Percentiles rank a stretch among this genome's conserved stretches.
phyloP scores from a whole-genome alignment of 2,113 vertebrate genomes.

The Pholis gunnellus region DNA sequence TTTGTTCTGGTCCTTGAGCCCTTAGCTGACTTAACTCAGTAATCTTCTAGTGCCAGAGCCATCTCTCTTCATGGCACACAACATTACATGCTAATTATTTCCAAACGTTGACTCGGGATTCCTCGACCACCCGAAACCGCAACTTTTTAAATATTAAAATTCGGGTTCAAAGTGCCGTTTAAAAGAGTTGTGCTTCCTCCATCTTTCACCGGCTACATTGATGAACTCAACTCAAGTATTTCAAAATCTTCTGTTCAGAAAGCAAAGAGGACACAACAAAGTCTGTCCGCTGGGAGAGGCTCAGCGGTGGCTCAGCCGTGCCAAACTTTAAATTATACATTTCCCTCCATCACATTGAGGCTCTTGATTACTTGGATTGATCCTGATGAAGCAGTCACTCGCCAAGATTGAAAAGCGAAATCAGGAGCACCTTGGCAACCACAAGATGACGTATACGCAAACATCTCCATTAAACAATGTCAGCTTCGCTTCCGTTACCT shows the following conservation, averaged over 20 bases:
- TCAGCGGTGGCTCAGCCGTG: background rate
- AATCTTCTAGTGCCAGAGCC: slow-evolving; percentile 20
- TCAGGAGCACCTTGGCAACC: slow-evolving; percentile 32
- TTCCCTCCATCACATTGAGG: slow-evolving; percentile 24
- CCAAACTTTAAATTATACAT: slow-evolving; percentile 38
- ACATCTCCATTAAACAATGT: slow-evolving; percentile 44
- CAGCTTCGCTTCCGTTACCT: slow-evolving; percentile 1
- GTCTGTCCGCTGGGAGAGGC: background rate
- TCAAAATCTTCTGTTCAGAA: slow-evolving; percentile 14
- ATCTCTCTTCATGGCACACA: slow-evolving; percentile 8
- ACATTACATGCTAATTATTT: slow-evolving; percentile 2
- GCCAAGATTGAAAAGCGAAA: slow-evolving; percentile 22
- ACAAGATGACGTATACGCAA: slow-evolving; percentile 41
- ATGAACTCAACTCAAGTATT: slow-evolving; percentile 1
- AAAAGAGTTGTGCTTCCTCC: background rate
- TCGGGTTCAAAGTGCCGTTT: background rate
- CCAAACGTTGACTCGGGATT: background rate
- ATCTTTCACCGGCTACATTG: background rate
- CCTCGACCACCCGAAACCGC: background rate
- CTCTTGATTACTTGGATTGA: slow-evolving; percentile 25
- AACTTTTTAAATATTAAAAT: background rate
- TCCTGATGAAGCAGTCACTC: slow-evolving; percentile 6
- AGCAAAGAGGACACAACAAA: slow-evolving; percentile 8
- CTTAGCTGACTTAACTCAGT: slow-evolving; percentile 8
- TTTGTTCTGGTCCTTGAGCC: slow-evolving; percentile 27